phyloP scores from a whole-genome alignment of 2,113 vertebrate species.

The Aspiorhynchus laticeps region DNA sequence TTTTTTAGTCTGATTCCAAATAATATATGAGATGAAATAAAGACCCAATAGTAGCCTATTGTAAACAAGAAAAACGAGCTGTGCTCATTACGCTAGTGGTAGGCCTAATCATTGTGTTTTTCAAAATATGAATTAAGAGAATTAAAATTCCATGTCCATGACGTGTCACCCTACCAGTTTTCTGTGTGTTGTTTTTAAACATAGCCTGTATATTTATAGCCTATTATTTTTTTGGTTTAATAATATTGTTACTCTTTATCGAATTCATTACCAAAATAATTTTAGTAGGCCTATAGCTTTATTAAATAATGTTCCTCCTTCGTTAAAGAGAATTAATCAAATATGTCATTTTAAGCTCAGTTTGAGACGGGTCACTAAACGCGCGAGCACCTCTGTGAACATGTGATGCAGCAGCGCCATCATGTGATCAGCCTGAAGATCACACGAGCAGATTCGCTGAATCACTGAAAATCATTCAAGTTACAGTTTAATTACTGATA shows the following conservation, averaged over 20 bases:
- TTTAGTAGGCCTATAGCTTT: not conserved
- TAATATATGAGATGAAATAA: not conserved
- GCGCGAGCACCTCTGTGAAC: not conserved
- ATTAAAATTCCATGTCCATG: not conserved
- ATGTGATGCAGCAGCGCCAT: constrained; percentile 40
- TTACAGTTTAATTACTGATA: not conserved
- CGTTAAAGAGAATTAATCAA: not conserved
- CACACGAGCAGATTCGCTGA: not conserved
- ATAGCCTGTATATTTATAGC: not conserved
- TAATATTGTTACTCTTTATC: not conserved
- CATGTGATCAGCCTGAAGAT: constrained; percentile 6
- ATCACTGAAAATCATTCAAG: not conserved
- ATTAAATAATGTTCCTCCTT: not conserved
- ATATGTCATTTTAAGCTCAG: not conserved
- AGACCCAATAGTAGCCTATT: not conserved
- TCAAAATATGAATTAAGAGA: not conserved
- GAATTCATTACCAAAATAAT: not conserved
- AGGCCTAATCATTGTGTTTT: not conserved
- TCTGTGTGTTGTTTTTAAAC: not conserved
- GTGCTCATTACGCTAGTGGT: not conserved
- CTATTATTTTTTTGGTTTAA: not conserved
- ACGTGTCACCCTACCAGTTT: not conserved
- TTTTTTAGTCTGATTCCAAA: not conserved
- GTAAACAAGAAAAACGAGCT: not conserved
- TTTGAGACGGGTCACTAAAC: not conserved